Evolutionary conservation across 2,797 vertebrate genomes (phyloP).

Genomic region (Ceyx erithaca): DNA sequence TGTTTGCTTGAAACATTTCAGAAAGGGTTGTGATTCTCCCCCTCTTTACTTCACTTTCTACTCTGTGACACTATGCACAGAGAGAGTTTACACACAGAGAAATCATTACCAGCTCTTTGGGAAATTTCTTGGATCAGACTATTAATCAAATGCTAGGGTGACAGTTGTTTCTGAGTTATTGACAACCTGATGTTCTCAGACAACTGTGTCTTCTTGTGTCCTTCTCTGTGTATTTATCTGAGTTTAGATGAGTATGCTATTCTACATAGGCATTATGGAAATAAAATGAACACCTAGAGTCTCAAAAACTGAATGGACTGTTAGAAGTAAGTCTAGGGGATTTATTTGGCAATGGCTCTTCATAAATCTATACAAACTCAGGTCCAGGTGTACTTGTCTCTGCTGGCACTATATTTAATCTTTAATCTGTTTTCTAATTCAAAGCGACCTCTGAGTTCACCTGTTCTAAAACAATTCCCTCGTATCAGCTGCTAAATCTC

Average conservation of each 20-base stretch:
- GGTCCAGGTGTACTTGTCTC: background rate
- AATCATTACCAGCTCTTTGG: slow-evolving; percentile 15
- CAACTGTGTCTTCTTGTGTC: background rate
- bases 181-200: background rate
- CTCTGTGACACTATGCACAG: slow-evolving; percentile 3
- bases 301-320: background rate
- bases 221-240: background rate
- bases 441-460: background rate
- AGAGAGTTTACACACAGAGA: slow-evolving; percentile 27
- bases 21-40: slow-evolving; percentile 35
- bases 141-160: background rate
- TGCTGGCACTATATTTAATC: background rate
- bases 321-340: background rate
- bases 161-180: slow-evolving; percentile 10
- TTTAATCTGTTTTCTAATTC: slow-evolving; percentile 16
- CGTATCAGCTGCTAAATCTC: background rate
- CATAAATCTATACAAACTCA: background rate
- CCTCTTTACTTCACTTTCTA: slow-evolving; percentile 22
- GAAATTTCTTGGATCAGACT: slow-evolving; percentile 32
- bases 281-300: background rate
- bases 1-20: slow-evolving; percentile 66
- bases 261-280: background rate
- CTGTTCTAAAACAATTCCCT: background rate
- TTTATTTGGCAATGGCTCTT: background rate
- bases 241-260: background rate